Conservation (phyloP, 2,113 vertebrate genomes). For the Cairina moschata region DNA sequence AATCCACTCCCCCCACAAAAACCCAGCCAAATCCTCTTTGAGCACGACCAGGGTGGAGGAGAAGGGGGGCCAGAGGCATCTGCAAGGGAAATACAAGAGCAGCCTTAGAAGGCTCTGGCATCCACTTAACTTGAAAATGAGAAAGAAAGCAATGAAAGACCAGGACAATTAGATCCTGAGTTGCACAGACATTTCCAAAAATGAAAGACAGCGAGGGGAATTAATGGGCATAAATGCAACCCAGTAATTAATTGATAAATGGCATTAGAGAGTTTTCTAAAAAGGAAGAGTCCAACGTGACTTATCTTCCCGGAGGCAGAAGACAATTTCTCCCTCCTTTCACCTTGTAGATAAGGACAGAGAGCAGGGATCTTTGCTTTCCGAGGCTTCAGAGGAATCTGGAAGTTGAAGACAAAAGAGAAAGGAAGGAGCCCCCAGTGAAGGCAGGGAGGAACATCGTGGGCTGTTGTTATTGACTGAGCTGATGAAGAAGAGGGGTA, state of each 20-base stretch:
- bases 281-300: slow-evolving; percentile 53
- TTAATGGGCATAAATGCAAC: slow-evolving; percentile 56
- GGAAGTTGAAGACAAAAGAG: neutral
- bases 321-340: slow-evolving; percentile 52
- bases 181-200: slow-evolving; percentile 24
- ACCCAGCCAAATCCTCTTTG: neutral
- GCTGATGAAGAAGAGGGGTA: neutral
- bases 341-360: slow-evolving; percentile 71
- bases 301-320: slow-evolving; percentile 63
- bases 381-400: neutral
- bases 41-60: neutral
- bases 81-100: neutral
- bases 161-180: slow-evolving; percentile 23
- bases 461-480: neutral
- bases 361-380: neutral
- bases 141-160: neutral
- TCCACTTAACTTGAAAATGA: slow-evolving; percentile 27
- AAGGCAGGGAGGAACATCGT: neutral
- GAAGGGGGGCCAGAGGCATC: neutral
- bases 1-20: neutral
- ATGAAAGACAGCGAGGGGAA: slow-evolving; percentile 49
- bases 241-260: slow-evolving; percentile 75
- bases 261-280: slow-evolving; percentile 54
- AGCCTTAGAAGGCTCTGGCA: neutral
- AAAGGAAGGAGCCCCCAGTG: neutral